Evolutionary conservation across 2,113 vertebrate species (phyloP).

Genomic region (Electrona antarctica): DNA sequence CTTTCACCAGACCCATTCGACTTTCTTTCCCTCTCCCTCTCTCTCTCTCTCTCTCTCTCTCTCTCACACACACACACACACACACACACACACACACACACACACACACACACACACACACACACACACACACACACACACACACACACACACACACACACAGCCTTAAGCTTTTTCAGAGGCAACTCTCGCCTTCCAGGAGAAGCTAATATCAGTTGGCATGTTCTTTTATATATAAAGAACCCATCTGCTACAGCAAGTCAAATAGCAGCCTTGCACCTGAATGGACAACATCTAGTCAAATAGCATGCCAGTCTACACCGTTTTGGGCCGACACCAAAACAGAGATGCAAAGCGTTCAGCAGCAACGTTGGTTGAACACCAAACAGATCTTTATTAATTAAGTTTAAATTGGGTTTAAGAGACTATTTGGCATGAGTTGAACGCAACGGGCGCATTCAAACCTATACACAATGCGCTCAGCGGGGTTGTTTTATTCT

Average conservation of each 20-base stretch:
- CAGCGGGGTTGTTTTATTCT: constrained; percentile 17
- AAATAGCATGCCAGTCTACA: constrained; percentile 55
- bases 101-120: constrained; percentile 27
- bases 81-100: constrained; percentile 31
- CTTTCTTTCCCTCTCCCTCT: constrained; percentile 1
- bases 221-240: constrained; percentile 74
- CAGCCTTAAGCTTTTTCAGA: constrained; percentile 75
- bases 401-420: not conserved
- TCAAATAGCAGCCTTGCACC: constrained; percentile 66
- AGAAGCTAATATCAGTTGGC: constrained; percentile 89
- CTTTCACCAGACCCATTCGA: constrained; percentile 73
- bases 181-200: constrained; percentile 86
- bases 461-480: constrained; percentile 1
- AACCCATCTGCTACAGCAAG: constrained; percentile 90
- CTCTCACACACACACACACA: not conserved
- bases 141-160: constrained; percentile 5
- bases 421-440: constrained; percentile 1
- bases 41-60: constrained; percentile 12
- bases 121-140: constrained; percentile 29
- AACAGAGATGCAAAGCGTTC: not conserved
- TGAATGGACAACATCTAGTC: constrained; percentile 57
- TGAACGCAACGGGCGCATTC: not conserved
- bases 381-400: not conserved
- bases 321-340: constrained; percentile 44
- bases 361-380: constrained; percentile 3